These are phyloP conservation scores for Microplitis mediator DNA, from an alignment of 1,140 invertebrate species.

Conservation along the genomic window DNA sequence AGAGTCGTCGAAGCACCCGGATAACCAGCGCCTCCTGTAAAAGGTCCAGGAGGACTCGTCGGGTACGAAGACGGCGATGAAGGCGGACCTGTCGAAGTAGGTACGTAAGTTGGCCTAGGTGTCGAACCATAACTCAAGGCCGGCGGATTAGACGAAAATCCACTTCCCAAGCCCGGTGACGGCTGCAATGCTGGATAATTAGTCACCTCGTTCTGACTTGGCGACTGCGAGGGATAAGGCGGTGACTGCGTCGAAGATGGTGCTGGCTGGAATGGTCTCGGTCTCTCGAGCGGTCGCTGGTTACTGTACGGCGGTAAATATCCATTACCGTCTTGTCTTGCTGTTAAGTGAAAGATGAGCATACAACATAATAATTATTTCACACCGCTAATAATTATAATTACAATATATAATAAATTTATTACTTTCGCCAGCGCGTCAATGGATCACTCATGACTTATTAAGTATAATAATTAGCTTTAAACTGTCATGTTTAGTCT, in stretches of 20 bases:
- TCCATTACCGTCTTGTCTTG: constrained; percentile 65
- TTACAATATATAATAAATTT: not conserved
- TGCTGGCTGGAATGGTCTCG: constrained; percentile 70
- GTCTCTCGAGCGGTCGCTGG: constrained; percentile 69
- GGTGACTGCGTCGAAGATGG: constrained; percentile 36
- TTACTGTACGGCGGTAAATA: constrained; percentile 65
- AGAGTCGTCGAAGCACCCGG: constrained; percentile 50
- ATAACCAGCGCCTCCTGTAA: constrained; percentile 30
- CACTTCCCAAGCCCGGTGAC: constrained; percentile 38
- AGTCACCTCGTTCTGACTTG: constrained; percentile 48
- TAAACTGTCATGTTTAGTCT: not conserved
- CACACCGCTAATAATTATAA: not conserved
- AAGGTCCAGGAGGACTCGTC: constrained; percentile 31
- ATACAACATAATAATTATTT: not conserved
- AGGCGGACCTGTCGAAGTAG: constrained; percentile 22
- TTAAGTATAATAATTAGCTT: not conserved
- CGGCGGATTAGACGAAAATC: constrained; percentile 36
- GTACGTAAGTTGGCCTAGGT: constrained; percentile 31
- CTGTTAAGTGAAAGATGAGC: constrained; percentile 55
- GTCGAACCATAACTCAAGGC: constrained; percentile 31
- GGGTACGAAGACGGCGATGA: constrained; percentile 27
- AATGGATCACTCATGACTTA: not conserved
- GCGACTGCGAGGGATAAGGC: constrained; percentile 36
- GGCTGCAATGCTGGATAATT: constrained; percentile 42
- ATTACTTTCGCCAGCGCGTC: not conserved